Base-by-base conservation (phyloP, 2,888 invertebrate genomes). In the Acanthococcus lagerstroemiae region DNA sequence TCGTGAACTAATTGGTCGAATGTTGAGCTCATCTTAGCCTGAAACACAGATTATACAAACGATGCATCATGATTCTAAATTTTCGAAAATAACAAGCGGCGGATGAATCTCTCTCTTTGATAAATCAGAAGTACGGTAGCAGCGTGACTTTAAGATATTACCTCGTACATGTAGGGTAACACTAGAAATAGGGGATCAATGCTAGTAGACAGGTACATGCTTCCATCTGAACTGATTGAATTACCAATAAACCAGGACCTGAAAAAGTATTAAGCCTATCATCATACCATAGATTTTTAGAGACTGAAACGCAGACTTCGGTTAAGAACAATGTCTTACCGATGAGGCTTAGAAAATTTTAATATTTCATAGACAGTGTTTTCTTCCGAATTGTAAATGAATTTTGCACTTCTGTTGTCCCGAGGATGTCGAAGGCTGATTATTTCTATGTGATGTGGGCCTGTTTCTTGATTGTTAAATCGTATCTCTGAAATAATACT, bases 181-280 rank as follows among this genome's bases (percentile, higher is more conserved):
- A 88, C 84, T 77, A 83, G 73, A 77, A 90, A 90, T 67, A 90
- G 78, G 7, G 89, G 85, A 78, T 94, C 90, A 25, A 92, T 78
- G 5, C 86, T 87, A 27, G 90, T 87, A 6, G 87, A 83, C 45
- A 92, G 77, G 73, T 87, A 83, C 71, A 90, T 78, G 75, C 85
- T 87, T n/a, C 91, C 91, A 81, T 93, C 89, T 67, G 88, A 88
- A 74, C 87, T 86, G 0, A 90, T 85, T 68, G 83, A 81, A 69
- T 87, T 85, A 70, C 85, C 84, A 61, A 90, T 82, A 72, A 92
- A 85, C 89, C 90, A 91, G 15, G 89, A 88, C 68, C 90, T 77
- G 69, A 17, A 71, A 71, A 56, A 65, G 22, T 1, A 65, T 24
- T 22, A 25, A 67, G 55, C n/a, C 54, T n/a, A 25, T n/a, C n/a